Evolutionary conservation across 2,113 vertebrate genomes (phyloP), one percentile per base, ranked within the genome.

Genomic region (Phyllopteryx taeniolatus): DNA sequence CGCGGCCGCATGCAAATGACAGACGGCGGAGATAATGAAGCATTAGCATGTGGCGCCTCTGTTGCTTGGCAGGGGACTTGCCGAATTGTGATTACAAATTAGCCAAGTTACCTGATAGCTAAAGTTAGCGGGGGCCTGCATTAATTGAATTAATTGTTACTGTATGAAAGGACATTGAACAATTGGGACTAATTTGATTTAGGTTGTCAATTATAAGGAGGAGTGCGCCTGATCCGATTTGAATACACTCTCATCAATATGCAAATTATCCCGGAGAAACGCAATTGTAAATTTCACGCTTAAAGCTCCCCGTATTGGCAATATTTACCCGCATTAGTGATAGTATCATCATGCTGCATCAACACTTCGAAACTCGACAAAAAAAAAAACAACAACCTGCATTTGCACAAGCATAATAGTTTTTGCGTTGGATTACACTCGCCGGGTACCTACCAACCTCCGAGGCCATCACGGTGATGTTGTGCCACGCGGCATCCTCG

Each of bases 401-500:
- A 42, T 39, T 19, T 39, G 35, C 43, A 27, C 4, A 4, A n/a
- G 14, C 5, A 15, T 4, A 2, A 49, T 8, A 42, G 39, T 12
- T 7, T 11, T 12, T 10, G 19, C 6, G 17, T 15, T 12, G 39
- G 10, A 9, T 43, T 44, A n/a, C 11, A 22, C 33, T 12, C 8
- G 43, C 61, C 60, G 72, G 79, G 70, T 89, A 90, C 89, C 93
- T 95, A 98, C 98, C 96, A 85, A 92, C 93, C 92, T 98, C 98
- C 86, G 96, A 93, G 85, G 96, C 96, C 90, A 93, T 89, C 75
- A 97, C 95, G 61, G 95, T 98, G 85, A 99, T 95, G 86, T 99
- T 99, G 83, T 95, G 95, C 97, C 96, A 97, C 1, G 95, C 88
- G 33, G 86, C 91, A 65, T 94, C 94, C 71, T 99, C 98, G 79